Base-by-base conservation (phyloP, 1,140 invertebrate species). In the Dysdera silvatica region DNA sequence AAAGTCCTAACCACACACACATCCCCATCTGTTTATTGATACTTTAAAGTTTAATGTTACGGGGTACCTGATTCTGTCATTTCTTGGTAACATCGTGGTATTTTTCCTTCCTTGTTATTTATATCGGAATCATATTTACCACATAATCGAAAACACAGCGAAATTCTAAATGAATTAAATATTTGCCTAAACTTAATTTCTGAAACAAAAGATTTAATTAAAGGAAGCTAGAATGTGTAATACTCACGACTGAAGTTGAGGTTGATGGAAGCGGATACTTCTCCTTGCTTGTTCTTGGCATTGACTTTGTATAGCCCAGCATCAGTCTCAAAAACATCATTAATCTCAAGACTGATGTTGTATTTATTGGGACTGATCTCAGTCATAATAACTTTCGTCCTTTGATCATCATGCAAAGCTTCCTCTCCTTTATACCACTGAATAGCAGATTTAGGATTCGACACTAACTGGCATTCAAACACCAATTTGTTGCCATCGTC, bases 181-280 rank as follows among this genome's bases (percentile, higher is more conserved):
- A n/a, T n/a, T n/a, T n/a, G n/a, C n/a, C n/a, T n/a, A n/a, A n/a
- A n/a, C n/a, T n/a, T n/a, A n/a, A n/a, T n/a, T n/a, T n/a, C n/a
- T n/a, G n/a, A n/a, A n/a, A n/a, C n/a, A n/a, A n/a, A n/a, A n/a
- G n/a, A n/a, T n/a, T n/a, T n/a, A n/a, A n/a, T n/a, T n/a, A n/a
- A n/a, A n/a, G n/a, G n/a, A n/a, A n/a, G n/a, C 18, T 49, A 18
- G n/a, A 41, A 35, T 55, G 37, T 45, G n/a, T 31, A 31, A 35
- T 73, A 93, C 91, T 93, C 80, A 96, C 92, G 91, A 78, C 91
- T 94, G 77, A 98, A 97, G 82, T 98, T 98, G 73, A 98, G 85
- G 78, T 96, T 98, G 78, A 98, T 97, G 71, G 93, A 96, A 68
- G 94, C 94, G 62, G 93, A 88, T 73, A 97, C 93, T 83, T 98